Conservation (phyloP, 2,113 vertebrate genomes). For the Sinocyclocheilus anophthalmus region DNA sequence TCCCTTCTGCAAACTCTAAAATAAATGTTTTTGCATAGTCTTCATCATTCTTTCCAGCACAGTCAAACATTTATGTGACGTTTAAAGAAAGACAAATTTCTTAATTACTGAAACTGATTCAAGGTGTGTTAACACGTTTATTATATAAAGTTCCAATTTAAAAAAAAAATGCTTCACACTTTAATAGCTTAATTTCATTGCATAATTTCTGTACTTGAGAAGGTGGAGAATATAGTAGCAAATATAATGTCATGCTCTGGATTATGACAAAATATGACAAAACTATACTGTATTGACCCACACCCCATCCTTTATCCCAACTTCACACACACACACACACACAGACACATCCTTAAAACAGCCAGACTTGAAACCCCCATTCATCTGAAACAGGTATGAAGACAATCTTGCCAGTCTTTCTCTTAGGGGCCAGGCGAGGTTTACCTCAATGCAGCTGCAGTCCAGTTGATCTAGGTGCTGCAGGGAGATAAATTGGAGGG, state of each 20-base stretch:
- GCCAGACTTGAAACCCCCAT: constrained; percentile 55
- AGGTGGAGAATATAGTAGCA: not conserved
- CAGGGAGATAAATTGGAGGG: constrained; percentile 80
- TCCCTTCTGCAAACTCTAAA: too few relatives aligned
- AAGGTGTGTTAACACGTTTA: not conserved
- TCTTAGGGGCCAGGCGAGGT: constrained; percentile 72
- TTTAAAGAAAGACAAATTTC: not conserved
- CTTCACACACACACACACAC: not conserved
- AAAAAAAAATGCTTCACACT: not conserved
- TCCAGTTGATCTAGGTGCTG: constrained; percentile 73
- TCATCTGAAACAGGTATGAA: constrained; percentile 72
- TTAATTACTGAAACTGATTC: not conserved
- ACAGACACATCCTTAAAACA: constrained; percentile 56
- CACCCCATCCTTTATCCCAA: constrained; percentile 47
- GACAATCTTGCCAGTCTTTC: constrained; percentile 69
- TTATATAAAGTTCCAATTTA: not conserved
- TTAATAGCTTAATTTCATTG: not conserved
- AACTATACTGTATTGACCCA: not conserved
- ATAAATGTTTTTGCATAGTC: too few relatives aligned
- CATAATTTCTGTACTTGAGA: not conserved
- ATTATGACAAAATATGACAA: constrained; percentile 7
- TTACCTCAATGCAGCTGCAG: constrained; percentile 82
- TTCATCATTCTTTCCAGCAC: too few relatives aligned
- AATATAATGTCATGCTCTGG: not conserved
- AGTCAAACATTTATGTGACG: not conserved